Conservation (phyloP, 2,888 invertebrate genomes). For the Ochropacha duplaris region DNA sequence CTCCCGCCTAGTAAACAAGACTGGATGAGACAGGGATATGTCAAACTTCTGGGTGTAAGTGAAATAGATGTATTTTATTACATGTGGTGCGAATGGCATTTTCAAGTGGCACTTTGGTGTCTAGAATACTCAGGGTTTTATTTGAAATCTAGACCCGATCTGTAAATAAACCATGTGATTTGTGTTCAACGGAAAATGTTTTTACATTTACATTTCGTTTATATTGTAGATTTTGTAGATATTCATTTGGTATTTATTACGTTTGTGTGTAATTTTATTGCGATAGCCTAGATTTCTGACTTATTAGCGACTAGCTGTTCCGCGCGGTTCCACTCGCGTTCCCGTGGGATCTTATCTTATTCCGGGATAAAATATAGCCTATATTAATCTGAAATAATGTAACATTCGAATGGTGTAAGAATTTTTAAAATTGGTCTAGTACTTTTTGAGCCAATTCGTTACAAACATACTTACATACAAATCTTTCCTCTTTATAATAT, state of each 20-base stretch:
- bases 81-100: slow-evolving; percentile 11
- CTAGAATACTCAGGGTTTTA: slow-evolving; percentile 28
- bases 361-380: too few species aligned
- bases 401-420: too few species aligned
- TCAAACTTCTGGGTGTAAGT: slow-evolving; percentile 33
- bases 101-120: slow-evolving; percentile 10
- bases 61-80: slow-evolving; percentile 36
- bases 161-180: slow-evolving; percentile 50
- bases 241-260: not conserved
- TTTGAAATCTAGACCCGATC: slow-evolving; percentile 32
- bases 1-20: slow-evolving; percentile 54
- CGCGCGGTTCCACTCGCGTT: too few species aligned
- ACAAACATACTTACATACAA: too few species aligned
- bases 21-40: slow-evolving; percentile 34
- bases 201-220: slow-evolving; percentile 25
- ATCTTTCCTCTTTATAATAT: too few species aligned
- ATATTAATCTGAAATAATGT: too few species aligned
- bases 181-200: slow-evolving; percentile 33
- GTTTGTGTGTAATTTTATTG: not conserved
- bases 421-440: too few species aligned
- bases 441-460: too few species aligned
- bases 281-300: too few species aligned
- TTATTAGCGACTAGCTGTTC: too few species aligned
- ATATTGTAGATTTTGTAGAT: not conserved
- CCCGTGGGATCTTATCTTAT: too few species aligned